phyloP scores from a whole-genome alignment of 2,797 vertebrate species.

The Melanotaenia nigrans region DNA sequence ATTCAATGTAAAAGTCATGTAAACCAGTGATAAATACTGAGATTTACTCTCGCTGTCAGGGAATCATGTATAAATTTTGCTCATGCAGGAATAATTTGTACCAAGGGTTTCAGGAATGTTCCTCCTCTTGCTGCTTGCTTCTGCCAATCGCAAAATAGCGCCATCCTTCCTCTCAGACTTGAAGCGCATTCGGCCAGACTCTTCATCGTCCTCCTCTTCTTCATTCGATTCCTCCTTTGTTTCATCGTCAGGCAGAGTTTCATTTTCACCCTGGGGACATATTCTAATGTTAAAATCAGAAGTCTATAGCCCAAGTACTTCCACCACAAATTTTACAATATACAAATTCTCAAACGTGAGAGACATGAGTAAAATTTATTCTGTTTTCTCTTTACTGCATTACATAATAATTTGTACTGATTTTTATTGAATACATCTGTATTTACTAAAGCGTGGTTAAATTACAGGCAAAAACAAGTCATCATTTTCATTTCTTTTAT shows the following conservation, averaged over 20 bases:
- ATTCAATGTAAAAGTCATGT: too few relatives aligned
- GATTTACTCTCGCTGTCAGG: background rate
- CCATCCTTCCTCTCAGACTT: constrained; percentile 96
- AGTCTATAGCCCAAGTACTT: background rate
- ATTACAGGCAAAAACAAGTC: background rate
- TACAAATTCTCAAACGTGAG: too few relatives aligned
- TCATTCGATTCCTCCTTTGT: constrained; percentile 94
- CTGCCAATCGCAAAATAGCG: constrained; percentile 91
- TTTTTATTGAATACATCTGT: background rate
- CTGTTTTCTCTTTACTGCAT: background rate
- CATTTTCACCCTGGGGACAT: constrained; percentile 82
- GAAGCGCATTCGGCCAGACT: constrained; percentile 92
- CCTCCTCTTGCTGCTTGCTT: constrained; percentile 90
- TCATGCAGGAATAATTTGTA: constrained; percentile 56
- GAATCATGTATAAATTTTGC: background rate
- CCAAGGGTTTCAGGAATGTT: constrained; percentile 98
- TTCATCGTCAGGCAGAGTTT: constrained; percentile 84
- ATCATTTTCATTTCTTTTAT: background rate
- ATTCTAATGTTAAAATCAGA: constrained; percentile 12
- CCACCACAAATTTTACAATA: background rate
- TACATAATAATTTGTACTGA: background rate
- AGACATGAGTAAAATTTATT: background rate
- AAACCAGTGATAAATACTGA: background rate
- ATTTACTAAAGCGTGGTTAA: constrained; percentile 1
- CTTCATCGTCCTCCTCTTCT: constrained; percentile 92